phyloP scores from a whole-genome alignment of 23 tunicate genomes.

The Clavelina lepadiformis region DNA sequence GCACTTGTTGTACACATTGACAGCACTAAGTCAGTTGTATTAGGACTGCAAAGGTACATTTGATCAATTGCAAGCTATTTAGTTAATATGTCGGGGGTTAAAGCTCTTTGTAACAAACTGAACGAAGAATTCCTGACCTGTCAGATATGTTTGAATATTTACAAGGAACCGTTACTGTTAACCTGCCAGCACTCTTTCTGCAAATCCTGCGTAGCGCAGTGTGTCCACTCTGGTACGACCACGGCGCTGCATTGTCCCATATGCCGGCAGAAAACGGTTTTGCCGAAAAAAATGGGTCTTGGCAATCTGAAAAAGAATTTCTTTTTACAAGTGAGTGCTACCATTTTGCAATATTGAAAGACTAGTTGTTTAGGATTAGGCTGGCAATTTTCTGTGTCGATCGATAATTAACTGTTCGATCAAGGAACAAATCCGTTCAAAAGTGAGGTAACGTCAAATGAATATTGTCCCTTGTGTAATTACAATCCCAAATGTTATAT shows the following conservation, averaged over 20 bases:
- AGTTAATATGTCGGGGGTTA: conserved; percentile 27
- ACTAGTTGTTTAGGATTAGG: too few species aligned
- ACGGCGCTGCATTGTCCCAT: conserved; percentile 45
- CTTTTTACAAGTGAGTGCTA: conserved; percentile 44
- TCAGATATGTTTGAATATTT: conserved; percentile 37
- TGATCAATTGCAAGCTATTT: too few species aligned
- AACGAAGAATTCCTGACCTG: conserved; percentile 56
- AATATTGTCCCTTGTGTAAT: too few species aligned
- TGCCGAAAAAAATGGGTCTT: conserved; percentile 33
- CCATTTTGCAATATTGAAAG: too few species aligned
- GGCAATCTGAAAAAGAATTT: conserved; percentile 33
- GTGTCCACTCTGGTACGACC: conserved; percentile 12
- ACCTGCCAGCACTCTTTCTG: conserved; percentile 59
- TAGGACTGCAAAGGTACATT: too few species aligned
- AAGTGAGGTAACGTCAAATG: too few species aligned
- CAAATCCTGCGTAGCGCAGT: conserved; percentile 32
- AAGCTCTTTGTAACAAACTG: conserved; percentile 28
- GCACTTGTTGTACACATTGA: too few species aligned
- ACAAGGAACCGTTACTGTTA: conserved; percentile 27
- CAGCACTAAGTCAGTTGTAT: too few species aligned
- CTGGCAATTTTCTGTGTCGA: too few species aligned
- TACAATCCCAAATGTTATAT: too few species aligned
- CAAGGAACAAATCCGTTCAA: too few species aligned
- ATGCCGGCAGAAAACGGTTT: conserved; percentile 27
- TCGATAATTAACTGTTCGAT: too few species aligned